Evolutionary conservation across 2,888 invertebrate genomes (phyloP).

Genomic region (Crepidodera aurea): DNA sequence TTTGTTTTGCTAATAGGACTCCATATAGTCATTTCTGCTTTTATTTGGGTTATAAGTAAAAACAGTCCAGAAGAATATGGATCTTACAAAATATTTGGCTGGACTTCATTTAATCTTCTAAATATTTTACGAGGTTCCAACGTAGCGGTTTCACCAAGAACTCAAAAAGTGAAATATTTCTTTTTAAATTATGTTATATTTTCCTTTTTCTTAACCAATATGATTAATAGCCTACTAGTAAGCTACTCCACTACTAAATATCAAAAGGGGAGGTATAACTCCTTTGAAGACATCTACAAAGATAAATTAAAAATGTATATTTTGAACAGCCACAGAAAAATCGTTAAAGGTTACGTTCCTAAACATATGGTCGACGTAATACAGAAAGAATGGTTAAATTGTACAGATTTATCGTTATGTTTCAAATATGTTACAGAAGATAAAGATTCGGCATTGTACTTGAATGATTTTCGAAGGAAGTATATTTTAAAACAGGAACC

Average conservation of each 20-base stretch:
- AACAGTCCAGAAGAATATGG: neutral
- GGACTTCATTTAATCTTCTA: conserved; percentile 8
- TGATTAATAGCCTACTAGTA: conserved; percentile 27
- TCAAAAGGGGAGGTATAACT: conserved; percentile 23
- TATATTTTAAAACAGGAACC: conserved; percentile 20
- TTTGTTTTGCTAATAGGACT: conserved; percentile 5
- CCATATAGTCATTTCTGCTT: conserved; percentile 2
- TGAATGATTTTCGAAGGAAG: conserved; percentile 18
- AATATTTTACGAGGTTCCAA: conserved; percentile 10
- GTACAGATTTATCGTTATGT: conserved; percentile 21
- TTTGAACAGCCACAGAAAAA: conserved; percentile 6
- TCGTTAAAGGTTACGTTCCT: neutral
- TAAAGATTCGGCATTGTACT: conserved; percentile 26
- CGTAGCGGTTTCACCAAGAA: conserved; percentile 13
- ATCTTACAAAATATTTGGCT: conserved; percentile 19
- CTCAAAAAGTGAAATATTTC: conserved; percentile 27
- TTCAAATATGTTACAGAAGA: conserved; percentile 21
- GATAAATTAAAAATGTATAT: conserved; percentile 25
- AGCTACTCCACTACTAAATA: conserved; percentile 22
- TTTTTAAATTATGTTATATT: conserved; percentile 19
- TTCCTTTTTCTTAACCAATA: neutral
- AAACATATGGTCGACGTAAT: neutral
- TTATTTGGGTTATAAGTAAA: conserved; percentile 22
- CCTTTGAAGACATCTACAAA: conserved; percentile 25
- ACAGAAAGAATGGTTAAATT: conserved; percentile 14